Percentiles rank a stretch among this genome's conserved stretches.
These are phyloP conservation scores for Antrozous pallidus DNA, from an alignment of 2,797 vertebrate species.

Conservation along the genomic window DNA sequence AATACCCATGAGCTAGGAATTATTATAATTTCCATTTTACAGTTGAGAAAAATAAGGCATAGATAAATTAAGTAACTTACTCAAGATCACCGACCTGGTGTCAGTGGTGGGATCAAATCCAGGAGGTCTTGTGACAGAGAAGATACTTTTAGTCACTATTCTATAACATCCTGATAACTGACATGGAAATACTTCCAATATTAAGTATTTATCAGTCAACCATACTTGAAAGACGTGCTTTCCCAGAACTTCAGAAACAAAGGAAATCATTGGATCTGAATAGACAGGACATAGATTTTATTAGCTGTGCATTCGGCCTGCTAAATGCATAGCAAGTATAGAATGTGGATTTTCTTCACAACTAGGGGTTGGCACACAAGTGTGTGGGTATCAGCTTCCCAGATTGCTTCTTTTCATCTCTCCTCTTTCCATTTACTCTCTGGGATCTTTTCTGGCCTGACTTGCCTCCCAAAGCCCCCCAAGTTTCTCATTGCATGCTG, in stretches of 20 bases:
- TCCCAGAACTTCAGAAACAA: neutral
- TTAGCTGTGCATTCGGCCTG: neutral
- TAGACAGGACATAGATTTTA: neutral
- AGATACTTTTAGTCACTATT: neutral
- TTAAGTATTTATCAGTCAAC: neutral
- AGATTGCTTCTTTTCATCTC: neutral
- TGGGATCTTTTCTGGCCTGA: neutral
- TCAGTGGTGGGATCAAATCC: neutral
- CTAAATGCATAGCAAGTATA: neutral
- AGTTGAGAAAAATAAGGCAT: neutral
- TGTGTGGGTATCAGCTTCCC: neutral
- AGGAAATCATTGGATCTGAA: neutral
- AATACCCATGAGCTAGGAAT: neutral
- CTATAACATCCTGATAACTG: neutral
- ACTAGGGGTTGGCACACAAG: neutral
- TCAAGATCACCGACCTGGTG: neutral
- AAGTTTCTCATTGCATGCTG: neutral
- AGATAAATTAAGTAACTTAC: neutral
- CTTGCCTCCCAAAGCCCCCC: accelerated
- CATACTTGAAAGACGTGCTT: neutral
- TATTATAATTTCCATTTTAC: neutral
- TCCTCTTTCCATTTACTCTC: neutral
- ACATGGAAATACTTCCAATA: neutral
- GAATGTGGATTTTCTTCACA: neutral
- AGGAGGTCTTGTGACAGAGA: neutral